phyloP scores from a whole-genome alignment of 1,140 invertebrate species.

The Drosophila sulfurigaster region DNA sequence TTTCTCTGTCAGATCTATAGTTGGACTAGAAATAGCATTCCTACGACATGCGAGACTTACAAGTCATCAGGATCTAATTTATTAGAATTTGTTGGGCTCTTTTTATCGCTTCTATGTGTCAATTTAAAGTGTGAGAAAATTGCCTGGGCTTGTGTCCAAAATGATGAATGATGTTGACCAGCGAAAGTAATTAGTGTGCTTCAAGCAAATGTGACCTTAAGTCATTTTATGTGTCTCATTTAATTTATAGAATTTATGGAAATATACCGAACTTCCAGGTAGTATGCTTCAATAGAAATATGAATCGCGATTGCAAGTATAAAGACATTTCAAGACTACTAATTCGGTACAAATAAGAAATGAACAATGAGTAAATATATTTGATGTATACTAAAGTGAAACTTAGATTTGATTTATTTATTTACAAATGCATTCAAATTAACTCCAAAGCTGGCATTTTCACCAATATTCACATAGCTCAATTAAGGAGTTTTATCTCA shows the following conservation, averaged over 20 bases:
- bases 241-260: neutral
- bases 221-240: neutral
- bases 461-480: conserved; percentile 24
- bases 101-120: conserved; percentile 60
- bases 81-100: conserved; percentile 51
- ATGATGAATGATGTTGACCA: conserved; percentile 61
- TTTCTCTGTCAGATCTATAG: conserved; percentile 37
- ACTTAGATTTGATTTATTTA: neutral
- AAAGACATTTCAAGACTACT: too few relatives aligned
- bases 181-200: conserved; percentile 59
- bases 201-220: conserved; percentile 2
- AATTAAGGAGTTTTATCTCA: conserved; percentile 20
- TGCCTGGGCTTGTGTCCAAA: conserved; percentile 40
- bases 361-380: too few relatives aligned
- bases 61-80: conserved; percentile 78
- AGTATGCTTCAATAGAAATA: too few relatives aligned
- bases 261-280: too few relatives aligned
- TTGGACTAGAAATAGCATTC: conserved; percentile 29
- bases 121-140: conserved; percentile 82
- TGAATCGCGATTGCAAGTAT: too few relatives aligned
- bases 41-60: conserved; percentile 18
- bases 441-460: neutral
- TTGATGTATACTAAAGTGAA: neutral
- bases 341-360: too few relatives aligned
- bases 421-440: neutral